phyloP scores from a whole-genome alignment of 2,113 vertebrate genomes.

The Alligator mississippiensis region DNA sequence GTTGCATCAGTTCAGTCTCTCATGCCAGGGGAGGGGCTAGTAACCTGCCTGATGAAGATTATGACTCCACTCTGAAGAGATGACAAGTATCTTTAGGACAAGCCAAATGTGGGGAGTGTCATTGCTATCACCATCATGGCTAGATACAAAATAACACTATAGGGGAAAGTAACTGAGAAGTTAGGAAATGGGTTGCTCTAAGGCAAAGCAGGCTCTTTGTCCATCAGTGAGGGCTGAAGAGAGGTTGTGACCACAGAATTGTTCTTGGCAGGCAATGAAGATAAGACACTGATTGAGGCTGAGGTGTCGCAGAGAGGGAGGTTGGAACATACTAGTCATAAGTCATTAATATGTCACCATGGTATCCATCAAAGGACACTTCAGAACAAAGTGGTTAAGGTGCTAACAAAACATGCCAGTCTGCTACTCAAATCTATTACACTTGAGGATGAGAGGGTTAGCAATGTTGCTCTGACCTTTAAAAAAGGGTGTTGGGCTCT shows the following conservation, averaged over 20 bases:
- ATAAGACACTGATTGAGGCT: too few species aligned
- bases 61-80: background rate
- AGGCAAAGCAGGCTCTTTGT: background rate
- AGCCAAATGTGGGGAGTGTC: background rate
- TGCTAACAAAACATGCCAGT: background rate
- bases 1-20: background rate
- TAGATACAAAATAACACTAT: background rate
- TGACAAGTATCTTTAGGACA: background rate
- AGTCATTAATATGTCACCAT: background rate
- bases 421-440: background rate
- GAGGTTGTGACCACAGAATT: too few species aligned
- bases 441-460: background rate
- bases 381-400: background rate
- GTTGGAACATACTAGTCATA: background rate
- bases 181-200: background rate
- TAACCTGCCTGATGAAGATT: background rate
- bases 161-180: background rate
- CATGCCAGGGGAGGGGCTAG: background rate
- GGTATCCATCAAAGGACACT: background rate
- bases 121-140: background rate
- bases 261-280: too few species aligned
- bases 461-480: background rate
- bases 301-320: too few species aligned
- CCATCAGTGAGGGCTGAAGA: background rate
- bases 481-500: background rate